Base-by-base conservation (phyloP, 37 sponge, comb jelly and placozoan species). In the Cladorhizidae sp. region DNA sequence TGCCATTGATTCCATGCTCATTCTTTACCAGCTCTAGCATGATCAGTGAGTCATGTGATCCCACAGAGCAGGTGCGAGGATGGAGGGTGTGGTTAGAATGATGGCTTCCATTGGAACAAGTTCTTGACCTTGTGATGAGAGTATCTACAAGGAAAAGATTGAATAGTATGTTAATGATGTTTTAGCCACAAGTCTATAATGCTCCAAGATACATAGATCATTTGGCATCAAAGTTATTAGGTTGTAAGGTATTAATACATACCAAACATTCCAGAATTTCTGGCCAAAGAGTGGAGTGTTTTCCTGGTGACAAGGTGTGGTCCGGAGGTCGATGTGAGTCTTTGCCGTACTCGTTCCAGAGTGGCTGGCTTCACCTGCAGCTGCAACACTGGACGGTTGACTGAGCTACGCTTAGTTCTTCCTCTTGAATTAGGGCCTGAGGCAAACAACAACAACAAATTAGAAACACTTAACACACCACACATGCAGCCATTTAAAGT, bases 351-450 rank as follows among this genome's bases (percentile, higher is more conserved):
- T 64, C 68, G 14, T 37, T 78, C 54, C 40, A 81, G 82, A 3
- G 82, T 81, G 9, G 71, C 82, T n/a, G 73, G 73, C 35, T 81
- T 81, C 23, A 81, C 58, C 38, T 77, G 78, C 0, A 86, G 67
- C 42, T 71, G 78, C 5, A 86, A 75, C 23, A 86, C 86, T 25
- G 86, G 86, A 45, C 86, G 69, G 57, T 78, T 73, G 12, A 73
- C 22, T 15, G 86, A 86, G 42, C 51, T 45, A 22, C 86, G 33
- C 71, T 80, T 80, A 33, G 3, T 9, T 21, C 35, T 35, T 25
- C 49, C 49, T 9, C 9, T 45, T 45, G 49, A 9, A 45, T n/a
- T n/a, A n/a, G n/a, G n/a, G n/a, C n/a, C n/a, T n/a, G n/a, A n/a
- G n/a, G n/a, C n/a, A n/a, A n/a, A n/a, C n/a, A n/a, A n/a, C n/a